Evolutionary conservation across 2,888 invertebrate genomes (phyloP), one percentile per base, ranked within the genome.

Genomic region (Craniophora ligustri): DNA sequence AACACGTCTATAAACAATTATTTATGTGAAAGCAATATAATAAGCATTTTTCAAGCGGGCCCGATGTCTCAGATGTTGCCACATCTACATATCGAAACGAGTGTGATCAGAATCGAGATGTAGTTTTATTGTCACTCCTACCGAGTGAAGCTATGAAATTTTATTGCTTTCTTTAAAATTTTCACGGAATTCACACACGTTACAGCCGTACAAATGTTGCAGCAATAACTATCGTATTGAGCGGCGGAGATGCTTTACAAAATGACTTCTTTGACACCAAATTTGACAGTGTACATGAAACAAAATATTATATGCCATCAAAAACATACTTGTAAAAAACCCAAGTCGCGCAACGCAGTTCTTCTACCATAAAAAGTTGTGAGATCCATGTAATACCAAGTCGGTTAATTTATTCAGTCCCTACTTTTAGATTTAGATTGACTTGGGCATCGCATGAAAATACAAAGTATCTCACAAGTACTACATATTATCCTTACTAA

Each of bases 81-180:
- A 81, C 82, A 85, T 87, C 85, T 87, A 89, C 90, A 91, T 90
- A 92, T 91, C 82, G 89, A 83, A 88, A 86, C 84, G 88, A 81
- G 84, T 91, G 91, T 91, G 91, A 91, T 90, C 89, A 85, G 92
- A 91, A 92, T 91, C 85, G 91, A 86, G 86, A 91, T 91, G 92
- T 91, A 92, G 82, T 91, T 92, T 92, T 92, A 92, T 91, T 91
- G 89, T 91, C 88, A 88, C 84, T 83, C 77, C 76, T 78, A 77
- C 68, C 80, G 85, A 85, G 85, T 85, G 81, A 79, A 82, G 85
- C 84, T 78, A 87, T 88, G 84, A 87, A 88, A 88, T 88, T 86
- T 89, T 87, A 89, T 85, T 84, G 79, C 77, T 81, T 79, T 60
- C 81, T 78, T 82, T 80, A 82, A 84, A 83, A 77, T 77, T 82